Evolutionary conservation across 1,140 invertebrate species (phyloP).

Genomic region (Drosophila santomea): DNA sequence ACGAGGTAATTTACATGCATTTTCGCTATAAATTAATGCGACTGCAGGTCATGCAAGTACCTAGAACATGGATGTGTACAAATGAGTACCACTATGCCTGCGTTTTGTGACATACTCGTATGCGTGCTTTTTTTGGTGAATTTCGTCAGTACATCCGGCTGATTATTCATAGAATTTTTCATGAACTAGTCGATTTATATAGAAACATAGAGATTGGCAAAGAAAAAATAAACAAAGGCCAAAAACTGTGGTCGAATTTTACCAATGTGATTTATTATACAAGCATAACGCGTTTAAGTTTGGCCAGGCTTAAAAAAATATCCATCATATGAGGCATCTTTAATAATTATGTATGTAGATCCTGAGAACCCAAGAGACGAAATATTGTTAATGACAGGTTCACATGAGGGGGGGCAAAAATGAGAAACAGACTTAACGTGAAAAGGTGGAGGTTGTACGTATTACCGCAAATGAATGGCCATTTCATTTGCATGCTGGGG

Average conservation of each 20-base stretch:
- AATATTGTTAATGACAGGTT: background rate
- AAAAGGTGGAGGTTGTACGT: background rate
- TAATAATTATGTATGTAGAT: background rate
- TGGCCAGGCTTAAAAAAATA: no score
- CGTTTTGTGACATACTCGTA: background rate
- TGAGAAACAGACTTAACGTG: background rate
- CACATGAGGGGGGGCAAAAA: background rate
- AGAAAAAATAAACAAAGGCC: no score
- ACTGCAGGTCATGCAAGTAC: conserved; percentile 19
- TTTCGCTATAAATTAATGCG: conserved; percentile 53
- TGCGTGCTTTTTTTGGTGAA: background rate
- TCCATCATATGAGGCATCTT: no score
- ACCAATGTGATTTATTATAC: no score
- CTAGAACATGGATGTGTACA: conserved; percentile 6
- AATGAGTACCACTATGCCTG: background rate
- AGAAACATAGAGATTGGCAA: no score
- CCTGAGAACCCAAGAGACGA: background rate
- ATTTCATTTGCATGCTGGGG: background rate
- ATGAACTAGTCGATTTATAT: no score
- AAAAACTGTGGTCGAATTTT: no score
- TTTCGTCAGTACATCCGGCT: background rate
- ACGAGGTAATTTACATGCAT: conserved; percentile 58
- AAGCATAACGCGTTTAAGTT: no score
- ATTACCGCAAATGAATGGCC: background rate
- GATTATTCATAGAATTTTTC: no score